Evolutionary conservation across 2,113 vertebrate species (phyloP).

Genomic region (Falco punctatus): DNA sequence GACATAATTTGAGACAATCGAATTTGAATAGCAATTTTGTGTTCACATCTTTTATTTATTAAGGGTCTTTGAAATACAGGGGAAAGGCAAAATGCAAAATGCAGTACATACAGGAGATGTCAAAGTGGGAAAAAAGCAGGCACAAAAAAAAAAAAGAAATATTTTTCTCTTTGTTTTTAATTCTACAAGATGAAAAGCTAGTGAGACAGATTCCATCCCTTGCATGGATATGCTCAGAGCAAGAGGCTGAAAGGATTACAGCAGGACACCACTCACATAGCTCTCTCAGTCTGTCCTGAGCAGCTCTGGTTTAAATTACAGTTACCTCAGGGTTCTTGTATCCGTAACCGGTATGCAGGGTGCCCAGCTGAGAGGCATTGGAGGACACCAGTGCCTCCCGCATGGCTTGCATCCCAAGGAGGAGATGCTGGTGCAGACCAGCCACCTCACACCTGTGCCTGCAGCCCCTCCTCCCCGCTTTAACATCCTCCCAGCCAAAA

Average conservation of each 20-base stretch:
- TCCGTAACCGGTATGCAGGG: background rate
- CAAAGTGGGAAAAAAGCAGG: conserved; percentile 5
- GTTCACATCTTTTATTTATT: conserved; percentile 79
- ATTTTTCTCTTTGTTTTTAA: background rate
- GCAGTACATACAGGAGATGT: conserved; percentile 19
- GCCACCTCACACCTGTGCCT: background rate
- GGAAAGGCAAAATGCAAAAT: conserved; percentile 36
- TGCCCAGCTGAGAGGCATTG: background rate
- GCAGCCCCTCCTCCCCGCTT: background rate
- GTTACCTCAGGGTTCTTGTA: background rate
- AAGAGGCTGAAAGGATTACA: background rate
- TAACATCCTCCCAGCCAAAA: background rate
- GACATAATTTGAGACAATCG: conserved; percentile 73
- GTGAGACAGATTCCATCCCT: background rate
- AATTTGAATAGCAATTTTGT: conserved; percentile 76
- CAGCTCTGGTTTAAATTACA: background rate
- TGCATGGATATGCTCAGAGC: background rate
- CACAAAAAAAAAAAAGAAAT: background rate
- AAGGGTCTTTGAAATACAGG: conserved; percentile 60
- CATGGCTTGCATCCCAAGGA: background rate
- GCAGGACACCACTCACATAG: background rate
- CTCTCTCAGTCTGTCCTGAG: background rate
- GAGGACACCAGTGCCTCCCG: accelerated
- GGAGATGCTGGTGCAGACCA: background rate
- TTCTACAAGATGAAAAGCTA: background rate